Percentiles rank a stretch among this genome's conserved stretches.
Evolutionary conservation across 2,113 vertebrate species (phyloP).

Genomic region (Propithecus coquereli): DNA sequence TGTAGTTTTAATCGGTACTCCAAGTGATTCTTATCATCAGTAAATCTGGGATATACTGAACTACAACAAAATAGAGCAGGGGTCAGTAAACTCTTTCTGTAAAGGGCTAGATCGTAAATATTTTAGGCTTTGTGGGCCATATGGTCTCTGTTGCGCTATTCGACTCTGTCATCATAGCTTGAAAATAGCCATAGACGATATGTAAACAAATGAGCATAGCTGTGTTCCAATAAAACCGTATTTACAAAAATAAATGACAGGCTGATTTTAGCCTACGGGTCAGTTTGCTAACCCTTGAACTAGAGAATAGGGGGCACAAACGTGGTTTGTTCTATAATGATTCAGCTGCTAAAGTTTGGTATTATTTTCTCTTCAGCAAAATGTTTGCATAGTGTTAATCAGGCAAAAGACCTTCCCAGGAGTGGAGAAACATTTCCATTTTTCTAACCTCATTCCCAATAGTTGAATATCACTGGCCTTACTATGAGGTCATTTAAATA

Average conservation of each 20-base stretch:
- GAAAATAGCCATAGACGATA: background rate
- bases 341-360: background rate
- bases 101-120: background rate
- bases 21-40: background rate
- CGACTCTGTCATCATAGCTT: background rate
- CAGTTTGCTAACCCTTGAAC: background rate
- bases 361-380: slow-evolving; percentile 28
- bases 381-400: slow-evolving; percentile 48
- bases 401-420: slow-evolving; percentile 26
- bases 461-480: slow-evolving; percentile 24
- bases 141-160: background rate
- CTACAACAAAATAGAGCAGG: background rate
- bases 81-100: background rate
- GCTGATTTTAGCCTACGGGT: background rate
- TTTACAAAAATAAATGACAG: slow-evolving; percentile 9
- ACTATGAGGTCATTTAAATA: slow-evolving; percentile 37
- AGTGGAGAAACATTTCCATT: slow-evolving; percentile 48
- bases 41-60: background rate
- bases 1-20: background rate
- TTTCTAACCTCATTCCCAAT: slow-evolving; percentile 49
- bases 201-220: slow-evolving; percentile 2
- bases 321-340: background rate
- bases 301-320: background rate
- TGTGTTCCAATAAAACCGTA: background rate
- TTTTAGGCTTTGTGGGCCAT: background rate